phyloP scores from a whole-genome alignment of 2,797 vertebrate genomes.

The Melopsittacus undulatus region DNA sequence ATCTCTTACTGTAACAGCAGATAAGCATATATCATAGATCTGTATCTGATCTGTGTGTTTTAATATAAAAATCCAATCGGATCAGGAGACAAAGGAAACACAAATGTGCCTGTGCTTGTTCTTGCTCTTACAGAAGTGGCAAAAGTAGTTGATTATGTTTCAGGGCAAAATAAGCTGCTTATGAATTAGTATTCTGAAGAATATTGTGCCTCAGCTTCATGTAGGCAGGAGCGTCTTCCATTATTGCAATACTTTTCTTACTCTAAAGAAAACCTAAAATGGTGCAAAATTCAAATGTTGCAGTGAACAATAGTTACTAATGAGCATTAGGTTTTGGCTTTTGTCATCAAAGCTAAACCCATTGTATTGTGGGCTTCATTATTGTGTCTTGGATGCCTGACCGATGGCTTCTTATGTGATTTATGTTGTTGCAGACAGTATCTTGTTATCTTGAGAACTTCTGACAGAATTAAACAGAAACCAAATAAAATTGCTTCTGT shows the following conservation, averaged over 20 bases:
- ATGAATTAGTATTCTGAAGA: constrained; percentile 67
- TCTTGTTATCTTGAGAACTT: constrained; percentile 69
- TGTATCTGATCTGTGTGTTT: not conserved
- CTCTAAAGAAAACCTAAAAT: constrained; percentile 34
- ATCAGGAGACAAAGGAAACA: constrained; percentile 15
- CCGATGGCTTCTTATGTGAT: constrained; percentile 58
- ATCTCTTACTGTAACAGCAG: not conserved
- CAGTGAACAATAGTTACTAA: not conserved
- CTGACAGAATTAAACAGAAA: constrained; percentile 56
- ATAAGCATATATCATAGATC: not conserved
- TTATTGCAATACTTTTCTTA: constrained; percentile 25
- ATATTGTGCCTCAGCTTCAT: constrained; percentile 63
- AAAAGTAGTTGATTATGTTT: constrained; percentile 37
- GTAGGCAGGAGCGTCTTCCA: constrained; percentile 30
- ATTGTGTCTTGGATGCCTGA: constrained; percentile 26
- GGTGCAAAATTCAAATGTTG: not conserved
- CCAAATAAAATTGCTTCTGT: constrained; percentile 67
- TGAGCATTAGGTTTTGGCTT: not conserved
- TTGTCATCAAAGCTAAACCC: not conserved
- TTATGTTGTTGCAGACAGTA: constrained; percentile 40
- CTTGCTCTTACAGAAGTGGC: not conserved
- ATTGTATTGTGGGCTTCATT: constrained; percentile 20
- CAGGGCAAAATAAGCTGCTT: constrained; percentile 54
- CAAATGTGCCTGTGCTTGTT: not conserved
- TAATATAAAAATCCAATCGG: not conserved